phyloP scores from a whole-genome alignment of 2,888 invertebrate species.

The Parascotia fuliginaria region DNA sequence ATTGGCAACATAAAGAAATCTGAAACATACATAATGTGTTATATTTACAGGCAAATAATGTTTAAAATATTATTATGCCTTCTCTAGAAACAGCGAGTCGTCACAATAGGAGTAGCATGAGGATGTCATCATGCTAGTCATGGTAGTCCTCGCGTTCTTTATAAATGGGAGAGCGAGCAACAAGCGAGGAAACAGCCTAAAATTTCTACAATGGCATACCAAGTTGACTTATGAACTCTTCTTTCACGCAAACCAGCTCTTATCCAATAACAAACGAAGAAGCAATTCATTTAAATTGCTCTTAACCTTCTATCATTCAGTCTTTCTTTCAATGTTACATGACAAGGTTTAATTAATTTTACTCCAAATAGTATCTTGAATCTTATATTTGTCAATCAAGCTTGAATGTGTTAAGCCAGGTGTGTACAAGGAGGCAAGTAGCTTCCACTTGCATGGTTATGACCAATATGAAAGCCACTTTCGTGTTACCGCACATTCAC shows the following conservation, averaged over 20 bases:
- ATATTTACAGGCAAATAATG: constrained; percentile 2
- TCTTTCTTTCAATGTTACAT: constrained; percentile 30
- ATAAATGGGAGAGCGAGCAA: no score
- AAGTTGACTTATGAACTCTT: constrained; percentile 5
- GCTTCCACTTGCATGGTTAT: no score
- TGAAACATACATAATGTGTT: no score
- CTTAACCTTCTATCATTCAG: constrained; percentile 36
- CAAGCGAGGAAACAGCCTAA: no score
- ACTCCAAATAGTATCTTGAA: neutral
- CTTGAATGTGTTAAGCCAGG: constrained; percentile 1
- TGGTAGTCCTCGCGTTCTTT: no score
- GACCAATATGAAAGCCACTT: no score
- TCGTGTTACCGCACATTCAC: no score
- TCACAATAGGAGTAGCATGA: no score
- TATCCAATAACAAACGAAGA: constrained; percentile 6
- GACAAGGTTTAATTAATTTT: constrained; percentile 1
- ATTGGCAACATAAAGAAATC: no score
- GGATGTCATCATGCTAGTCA: no score
- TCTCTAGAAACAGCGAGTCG: neutral
- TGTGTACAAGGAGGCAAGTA: no score
- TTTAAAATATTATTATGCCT: neutral
- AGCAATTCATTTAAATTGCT: constrained; percentile 18
- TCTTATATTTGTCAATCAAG: constrained; percentile 10
- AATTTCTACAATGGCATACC: no score
- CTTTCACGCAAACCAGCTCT: constrained; percentile 11